Evolutionary conservation across 1,140 invertebrate genomes (phyloP).

Genomic region (Carcinoscorpius rotundicauda): DNA sequence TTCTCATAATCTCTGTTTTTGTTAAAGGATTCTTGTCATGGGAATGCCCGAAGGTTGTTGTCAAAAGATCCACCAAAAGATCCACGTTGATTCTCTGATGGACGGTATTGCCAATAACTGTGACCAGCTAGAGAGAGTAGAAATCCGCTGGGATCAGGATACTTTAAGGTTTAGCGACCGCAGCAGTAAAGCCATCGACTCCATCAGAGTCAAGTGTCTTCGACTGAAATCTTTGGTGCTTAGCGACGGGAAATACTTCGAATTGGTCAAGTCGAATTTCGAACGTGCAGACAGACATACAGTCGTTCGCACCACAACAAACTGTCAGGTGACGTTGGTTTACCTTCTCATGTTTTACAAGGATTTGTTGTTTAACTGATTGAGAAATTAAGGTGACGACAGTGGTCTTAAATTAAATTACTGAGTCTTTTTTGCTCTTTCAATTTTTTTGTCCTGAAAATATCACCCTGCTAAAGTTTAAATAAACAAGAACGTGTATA

Average conservation of each 20-base stretch:
- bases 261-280: slow-evolving; percentile 98
- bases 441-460: too few relatives aligned
- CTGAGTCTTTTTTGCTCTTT: too few relatives aligned
- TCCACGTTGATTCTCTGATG: slow-evolving; percentile 88
- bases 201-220: slow-evolving; percentile 73
- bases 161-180: slow-evolving; percentile 98
- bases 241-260: slow-evolving; percentile 97
- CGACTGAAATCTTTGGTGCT: slow-evolving; percentile 69
- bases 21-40: slow-evolving; percentile 82
- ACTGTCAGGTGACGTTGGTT: slow-evolving; percentile 78
- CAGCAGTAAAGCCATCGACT: slow-evolving; percentile 76
- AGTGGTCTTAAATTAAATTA: too few relatives aligned
- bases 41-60: slow-evolving; percentile 91
- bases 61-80: slow-evolving; percentile 71
- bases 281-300: slow-evolving; percentile 92
- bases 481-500: too few relatives aligned
- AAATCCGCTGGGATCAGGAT: slow-evolving; percentile 95
- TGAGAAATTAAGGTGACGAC: too few relatives aligned
- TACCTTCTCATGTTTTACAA: slow-evolving; percentile 85
- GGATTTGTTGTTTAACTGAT: slow-evolving; percentile 64
- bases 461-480: too few relatives aligned
- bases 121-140: slow-evolving; percentile 72
- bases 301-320: slow-evolving; percentile 89
- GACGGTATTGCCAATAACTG: slow-evolving; percentile 94
- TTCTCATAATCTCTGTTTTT: slow-evolving; percentile 7